Conservation (phyloP, 2,113 vertebrate species). For the Protobothrops mucrosquamatus region DNA sequence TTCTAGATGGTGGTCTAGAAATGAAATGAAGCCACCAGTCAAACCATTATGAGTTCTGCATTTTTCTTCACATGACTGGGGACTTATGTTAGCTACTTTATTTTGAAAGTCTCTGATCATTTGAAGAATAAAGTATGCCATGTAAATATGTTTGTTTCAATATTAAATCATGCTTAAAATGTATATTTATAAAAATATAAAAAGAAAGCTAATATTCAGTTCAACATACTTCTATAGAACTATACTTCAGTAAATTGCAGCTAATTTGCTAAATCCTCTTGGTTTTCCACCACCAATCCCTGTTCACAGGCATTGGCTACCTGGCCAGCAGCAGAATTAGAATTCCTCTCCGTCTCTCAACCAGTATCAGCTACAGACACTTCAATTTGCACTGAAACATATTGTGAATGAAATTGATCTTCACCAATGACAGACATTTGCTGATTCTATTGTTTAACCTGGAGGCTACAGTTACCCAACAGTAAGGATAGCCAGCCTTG, state of each 20-base stretch:
- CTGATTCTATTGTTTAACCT: background rate
- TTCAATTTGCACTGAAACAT: background rate
- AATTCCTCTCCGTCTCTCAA: background rate
- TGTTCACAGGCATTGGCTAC: background rate
- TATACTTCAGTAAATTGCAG: background rate
- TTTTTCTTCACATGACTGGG: background rate
- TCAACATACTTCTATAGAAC: background rate
- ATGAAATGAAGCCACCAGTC: background rate
- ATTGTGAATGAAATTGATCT: background rate
- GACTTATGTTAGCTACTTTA: background rate
- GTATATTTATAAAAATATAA: background rate
- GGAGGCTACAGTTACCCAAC: background rate
- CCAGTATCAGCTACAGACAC: background rate
- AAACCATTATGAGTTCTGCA: background rate
- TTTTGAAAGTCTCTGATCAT: background rate
- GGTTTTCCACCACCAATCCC: background rate
- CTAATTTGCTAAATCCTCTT: background rate
- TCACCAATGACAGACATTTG: background rate
- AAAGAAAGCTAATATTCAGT: background rate
- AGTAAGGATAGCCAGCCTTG: background rate
- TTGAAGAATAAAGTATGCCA: background rate
- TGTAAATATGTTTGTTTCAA: background rate
- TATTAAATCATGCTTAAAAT: background rate
- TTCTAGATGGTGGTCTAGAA: background rate
- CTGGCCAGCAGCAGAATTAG: background rate